Conservation (phyloP, 2,113 vertebrate genomes). For the Tachysurus fulvidraco region DNA sequence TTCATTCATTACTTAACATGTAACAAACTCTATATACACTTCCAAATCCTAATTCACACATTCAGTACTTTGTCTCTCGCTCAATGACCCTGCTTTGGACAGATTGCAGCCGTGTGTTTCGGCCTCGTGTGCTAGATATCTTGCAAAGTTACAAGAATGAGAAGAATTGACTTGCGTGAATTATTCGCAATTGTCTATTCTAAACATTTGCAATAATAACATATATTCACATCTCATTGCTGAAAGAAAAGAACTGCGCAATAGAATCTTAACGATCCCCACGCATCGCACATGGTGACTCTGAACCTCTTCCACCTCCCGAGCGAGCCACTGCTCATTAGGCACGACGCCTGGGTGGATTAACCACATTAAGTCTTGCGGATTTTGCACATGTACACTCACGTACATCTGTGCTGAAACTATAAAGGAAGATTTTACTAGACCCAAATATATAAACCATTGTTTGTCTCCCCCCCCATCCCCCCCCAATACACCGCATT, state of each 20-base stretch:
- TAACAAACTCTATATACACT: background rate
- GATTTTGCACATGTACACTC: conserved; percentile 19
- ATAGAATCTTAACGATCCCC: conserved; percentile 53
- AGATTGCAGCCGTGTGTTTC: background rate
- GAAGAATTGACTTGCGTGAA: background rate
- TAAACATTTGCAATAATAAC: background rate
- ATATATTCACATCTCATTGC: background rate
- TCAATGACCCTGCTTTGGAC: too few species aligned
- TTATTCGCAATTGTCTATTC: background rate
- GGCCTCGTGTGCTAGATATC: background rate
- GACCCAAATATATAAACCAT: background rate
- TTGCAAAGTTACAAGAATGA: background rate
- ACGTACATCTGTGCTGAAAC: conserved; percentile 16
- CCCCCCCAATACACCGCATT: background rate
- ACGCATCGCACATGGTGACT: conserved; percentile 30
- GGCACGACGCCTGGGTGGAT: conserved; percentile 65
- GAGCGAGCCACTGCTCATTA: conserved; percentile 61
- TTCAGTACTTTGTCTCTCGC: background rate
- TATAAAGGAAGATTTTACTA: background rate
- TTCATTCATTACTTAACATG: background rate
- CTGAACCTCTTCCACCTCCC: conserved; percentile 56
- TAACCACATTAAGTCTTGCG: conserved; percentile 52
- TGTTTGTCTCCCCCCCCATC: too few species aligned
- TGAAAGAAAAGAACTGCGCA: background rate
- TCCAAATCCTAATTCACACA: background rate